phyloP scores from a whole-genome alignment of 2,113 vertebrate species.

The Lamprotornis superbus region DNA sequence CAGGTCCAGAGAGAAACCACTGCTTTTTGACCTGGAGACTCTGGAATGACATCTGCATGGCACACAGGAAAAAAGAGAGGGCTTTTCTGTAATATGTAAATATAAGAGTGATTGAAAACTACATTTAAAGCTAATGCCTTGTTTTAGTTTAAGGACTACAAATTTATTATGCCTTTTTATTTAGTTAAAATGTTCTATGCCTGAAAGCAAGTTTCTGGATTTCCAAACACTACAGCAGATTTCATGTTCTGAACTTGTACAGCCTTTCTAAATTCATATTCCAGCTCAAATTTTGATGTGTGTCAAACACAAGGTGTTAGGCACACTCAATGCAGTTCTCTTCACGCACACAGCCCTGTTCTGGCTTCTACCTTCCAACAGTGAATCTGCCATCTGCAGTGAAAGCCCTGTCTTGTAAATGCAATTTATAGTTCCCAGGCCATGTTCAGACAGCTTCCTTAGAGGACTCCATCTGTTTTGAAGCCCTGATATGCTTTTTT shows the following conservation, averaged over 20 bases:
- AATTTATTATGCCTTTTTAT: not conserved
- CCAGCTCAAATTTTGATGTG: not conserved
- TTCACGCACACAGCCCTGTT: not conserved
- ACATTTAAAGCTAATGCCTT: not conserved
- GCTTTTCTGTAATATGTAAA: not conserved
- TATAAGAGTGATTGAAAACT: not conserved
- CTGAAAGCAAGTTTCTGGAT: not conserved
- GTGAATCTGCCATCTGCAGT: constrained; percentile 16
- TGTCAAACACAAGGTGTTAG: constrained; percentile 35
- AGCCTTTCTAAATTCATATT: constrained; percentile 7
- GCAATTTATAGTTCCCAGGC: constrained; percentile 29
- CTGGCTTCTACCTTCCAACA: constrained; percentile 24
- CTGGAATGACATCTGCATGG: not conserved
- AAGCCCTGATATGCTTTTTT: not conserved
- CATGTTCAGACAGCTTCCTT: constrained; percentile 31
- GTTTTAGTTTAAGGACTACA: not conserved
- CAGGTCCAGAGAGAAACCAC: not conserved
- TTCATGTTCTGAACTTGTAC: not conserved
- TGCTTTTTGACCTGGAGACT: not conserved
- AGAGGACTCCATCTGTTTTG: constrained; percentile 49
- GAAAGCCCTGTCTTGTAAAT: constrained; percentile 15
- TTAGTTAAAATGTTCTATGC: not conserved
- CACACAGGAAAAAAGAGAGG: not conserved
- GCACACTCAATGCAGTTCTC: not conserved
- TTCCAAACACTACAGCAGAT: not conserved